A percentile compares a stretch with the other conserved stretches of the same genome.
phyloP scores from a whole-genome alignment of 2,113 vertebrate genomes.

The Eptesicus fuscus region DNA sequence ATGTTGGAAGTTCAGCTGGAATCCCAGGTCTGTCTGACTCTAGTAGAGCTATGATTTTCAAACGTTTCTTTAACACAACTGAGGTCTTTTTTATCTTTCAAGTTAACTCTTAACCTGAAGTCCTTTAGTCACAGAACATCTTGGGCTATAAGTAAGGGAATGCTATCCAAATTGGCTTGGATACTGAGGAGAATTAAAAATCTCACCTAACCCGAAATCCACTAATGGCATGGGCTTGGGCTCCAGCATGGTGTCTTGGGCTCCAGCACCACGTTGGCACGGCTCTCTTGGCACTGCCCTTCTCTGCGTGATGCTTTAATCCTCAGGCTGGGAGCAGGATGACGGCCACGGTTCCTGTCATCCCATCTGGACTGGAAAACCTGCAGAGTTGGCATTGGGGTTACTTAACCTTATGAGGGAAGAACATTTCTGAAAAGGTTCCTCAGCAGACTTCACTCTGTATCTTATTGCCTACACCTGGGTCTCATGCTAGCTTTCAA shows the following conservation, averaged over 20 bases:
- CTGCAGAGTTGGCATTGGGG: background rate
- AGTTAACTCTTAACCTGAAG: background rate
- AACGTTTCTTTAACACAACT: background rate
- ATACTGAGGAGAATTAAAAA: background rate
- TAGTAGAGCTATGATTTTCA: background rate
- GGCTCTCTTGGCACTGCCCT: background rate
- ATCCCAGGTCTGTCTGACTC: background rate
- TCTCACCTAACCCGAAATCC: background rate
- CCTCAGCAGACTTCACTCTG: background rate
- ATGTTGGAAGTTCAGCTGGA: too few species aligned
- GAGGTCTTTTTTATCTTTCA: background rate
- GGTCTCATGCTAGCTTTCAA: background rate
- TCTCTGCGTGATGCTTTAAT: background rate
- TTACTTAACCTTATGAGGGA: background rate
- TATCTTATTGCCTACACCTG: background rate
- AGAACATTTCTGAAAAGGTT: background rate
- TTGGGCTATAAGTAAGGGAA: background rate
- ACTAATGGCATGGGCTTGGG: background rate
- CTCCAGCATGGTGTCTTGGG: background rate
- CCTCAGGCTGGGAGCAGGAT: background rate
- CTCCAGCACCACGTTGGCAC: background rate
- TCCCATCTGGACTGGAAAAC: background rate
- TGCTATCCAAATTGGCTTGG: background rate
- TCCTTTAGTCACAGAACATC: background rate
- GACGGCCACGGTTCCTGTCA: background rate